Evolutionary conservation across 2,888 invertebrate species (phyloP).

Genomic region (Pachycephus smyrnensis): DNA sequence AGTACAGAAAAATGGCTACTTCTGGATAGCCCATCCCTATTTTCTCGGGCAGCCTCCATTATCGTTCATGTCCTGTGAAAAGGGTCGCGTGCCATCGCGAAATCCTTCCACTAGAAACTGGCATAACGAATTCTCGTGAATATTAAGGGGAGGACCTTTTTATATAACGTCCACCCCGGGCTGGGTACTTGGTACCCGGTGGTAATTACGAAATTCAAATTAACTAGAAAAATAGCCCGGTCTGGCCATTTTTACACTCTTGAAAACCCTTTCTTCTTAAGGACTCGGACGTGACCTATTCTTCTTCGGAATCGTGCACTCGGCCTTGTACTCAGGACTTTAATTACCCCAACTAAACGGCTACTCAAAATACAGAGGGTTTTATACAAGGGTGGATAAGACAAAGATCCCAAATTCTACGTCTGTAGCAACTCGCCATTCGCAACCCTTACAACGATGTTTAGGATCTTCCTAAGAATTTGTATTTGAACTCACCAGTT

Average conservation of each 20-base stretch:
- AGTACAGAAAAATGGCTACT: no score
- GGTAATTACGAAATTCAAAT: slow-evolving; percentile 67
- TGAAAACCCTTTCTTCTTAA: slow-evolving; percentile 45
- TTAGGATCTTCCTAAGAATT: no score
- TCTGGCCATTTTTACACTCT: slow-evolving; percentile 52
- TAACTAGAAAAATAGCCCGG: slow-evolving; percentile 64
- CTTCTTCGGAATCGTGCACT: slow-evolving; percentile 44
- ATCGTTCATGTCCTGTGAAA: slow-evolving; percentile 30
- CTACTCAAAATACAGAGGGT: no score
- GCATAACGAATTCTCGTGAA: slow-evolving; percentile 54
- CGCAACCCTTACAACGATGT: no score
- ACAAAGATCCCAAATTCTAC: no score
- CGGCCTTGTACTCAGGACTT: slow-evolving; percentile 66
- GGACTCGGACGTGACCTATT: slow-evolving; percentile 57
- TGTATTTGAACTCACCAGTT: no score
- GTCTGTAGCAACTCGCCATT: no score
- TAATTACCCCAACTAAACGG: slow-evolving; percentile 49
- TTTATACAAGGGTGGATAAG: no score
- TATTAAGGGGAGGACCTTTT: slow-evolving; percentile 60
- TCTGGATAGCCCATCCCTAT: no score
- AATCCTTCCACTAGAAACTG: background rate
- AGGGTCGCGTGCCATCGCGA: slow-evolving; percentile 31
- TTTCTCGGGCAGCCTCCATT: no score
- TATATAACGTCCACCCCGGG: slow-evolving; percentile 44
- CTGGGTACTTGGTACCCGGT: slow-evolving; percentile 46